These are phyloP conservation scores for Apodemia duryi DNA, from an alignment of 2,888 invertebrate species.

Conservation along the genomic window DNA sequence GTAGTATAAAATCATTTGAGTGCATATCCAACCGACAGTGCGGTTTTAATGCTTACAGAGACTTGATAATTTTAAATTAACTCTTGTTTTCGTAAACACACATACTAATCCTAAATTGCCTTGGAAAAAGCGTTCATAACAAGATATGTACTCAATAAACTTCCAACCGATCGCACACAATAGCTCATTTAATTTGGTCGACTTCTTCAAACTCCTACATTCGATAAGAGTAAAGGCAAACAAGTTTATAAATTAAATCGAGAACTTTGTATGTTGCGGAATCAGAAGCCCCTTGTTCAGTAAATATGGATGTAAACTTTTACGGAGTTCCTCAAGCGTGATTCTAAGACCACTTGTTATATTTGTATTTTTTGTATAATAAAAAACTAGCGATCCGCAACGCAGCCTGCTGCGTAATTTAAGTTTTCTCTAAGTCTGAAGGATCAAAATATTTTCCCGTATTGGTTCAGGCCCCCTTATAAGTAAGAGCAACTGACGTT, in stretches of 20 bases:
- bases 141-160: constrained; percentile 12
- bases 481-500: too few relatives aligned
- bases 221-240: constrained; percentile 64
- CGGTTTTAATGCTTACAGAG: too few relatives aligned
- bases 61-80: too few relatives aligned
- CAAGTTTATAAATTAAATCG: constrained; percentile 74
- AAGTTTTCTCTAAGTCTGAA: neutral
- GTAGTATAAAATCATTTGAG: too few relatives aligned
- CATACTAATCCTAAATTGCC: neutral
- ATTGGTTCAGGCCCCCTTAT: too few relatives aligned
- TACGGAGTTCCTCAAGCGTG: constrained; percentile 37
- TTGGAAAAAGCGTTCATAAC: neutral
- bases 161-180: constrained; percentile 19
- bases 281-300: constrained; percentile 63
- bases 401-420: neutral
- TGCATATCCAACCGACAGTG: too few relatives aligned
- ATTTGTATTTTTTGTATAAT: neutral
- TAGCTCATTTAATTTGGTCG: constrained; percentile 35
- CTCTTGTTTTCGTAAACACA: neutral
- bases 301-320: constrained; percentile 52
- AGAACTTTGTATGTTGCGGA: constrained; percentile 60
- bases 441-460: too few relatives aligned
- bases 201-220: constrained; percentile 38
- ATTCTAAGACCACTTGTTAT: neutral
- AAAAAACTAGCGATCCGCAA: neutral